Evolutionary conservation across 2,888 invertebrate species (phyloP).

Genomic region (Clanis bilineata): DNA sequence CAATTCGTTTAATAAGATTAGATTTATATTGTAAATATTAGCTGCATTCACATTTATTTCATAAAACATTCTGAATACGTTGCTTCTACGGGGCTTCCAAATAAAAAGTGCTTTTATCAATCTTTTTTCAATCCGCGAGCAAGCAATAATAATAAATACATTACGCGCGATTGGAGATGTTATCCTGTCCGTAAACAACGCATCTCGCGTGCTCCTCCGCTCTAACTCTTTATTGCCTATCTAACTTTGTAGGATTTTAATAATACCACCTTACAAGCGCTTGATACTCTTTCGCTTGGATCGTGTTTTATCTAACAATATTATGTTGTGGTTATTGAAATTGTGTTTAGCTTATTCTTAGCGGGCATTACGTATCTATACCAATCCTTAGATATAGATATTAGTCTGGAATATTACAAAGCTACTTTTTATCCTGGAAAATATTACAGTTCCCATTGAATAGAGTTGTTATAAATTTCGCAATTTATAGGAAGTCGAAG

Average conservation of each 20-base stretch:
- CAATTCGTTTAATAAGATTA: no score
- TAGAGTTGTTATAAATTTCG: no score
- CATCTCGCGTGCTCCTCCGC: conserved; percentile 50
- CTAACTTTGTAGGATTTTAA: conserved; percentile 76
- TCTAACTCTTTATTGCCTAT: conserved; percentile 74
- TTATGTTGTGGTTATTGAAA: not conserved
- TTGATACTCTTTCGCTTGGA: conserved; percentile 17
- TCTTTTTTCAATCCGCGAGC: conserved; percentile 44
- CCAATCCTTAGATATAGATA: no score
- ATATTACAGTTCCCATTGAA: no score
- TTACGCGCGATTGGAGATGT: conserved; percentile 76
- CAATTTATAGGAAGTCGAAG: no score
- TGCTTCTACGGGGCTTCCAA: no score
- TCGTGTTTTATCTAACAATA: conserved; percentile 33
- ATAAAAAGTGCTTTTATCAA: conserved; percentile 34
- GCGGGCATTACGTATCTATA: not conserved
- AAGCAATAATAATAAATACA: conserved; percentile 82
- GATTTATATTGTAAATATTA: no score
- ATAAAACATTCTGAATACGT: no score
- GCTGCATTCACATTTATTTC: no score
- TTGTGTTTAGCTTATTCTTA: not conserved
- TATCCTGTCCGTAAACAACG: conserved; percentile 75
- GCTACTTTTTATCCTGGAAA: no score
- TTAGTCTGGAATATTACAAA: no score
- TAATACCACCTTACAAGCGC: conserved; percentile 45